A percentile compares a stretch with the other conserved stretches of the same genome.
phyloP scores from a whole-genome alignment of 1,140 invertebrate species.

The Polypedilum pembai region DNA sequence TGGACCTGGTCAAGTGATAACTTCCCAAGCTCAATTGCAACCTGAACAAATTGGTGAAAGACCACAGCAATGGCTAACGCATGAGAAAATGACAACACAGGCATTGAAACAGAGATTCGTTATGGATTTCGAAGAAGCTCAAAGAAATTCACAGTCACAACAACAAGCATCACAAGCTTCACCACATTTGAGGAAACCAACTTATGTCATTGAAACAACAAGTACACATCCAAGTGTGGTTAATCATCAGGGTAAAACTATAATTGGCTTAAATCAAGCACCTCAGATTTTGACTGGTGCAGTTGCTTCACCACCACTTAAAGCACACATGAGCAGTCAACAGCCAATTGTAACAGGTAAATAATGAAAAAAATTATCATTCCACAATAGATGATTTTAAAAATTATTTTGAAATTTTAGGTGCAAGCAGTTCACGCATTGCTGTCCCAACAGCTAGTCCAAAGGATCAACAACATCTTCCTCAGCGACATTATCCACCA shows the following conservation, averaged over 20 bases:
- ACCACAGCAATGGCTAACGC: neutral
- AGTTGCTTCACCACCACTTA: constrained; percentile 51
- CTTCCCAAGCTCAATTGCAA: neutral
- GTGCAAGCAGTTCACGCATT: constrained; percentile 49
- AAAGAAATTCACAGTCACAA: neutral
- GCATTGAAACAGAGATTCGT: constrained; percentile 27
- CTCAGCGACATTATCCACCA: constrained; percentile 46
- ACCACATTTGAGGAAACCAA: neutral
- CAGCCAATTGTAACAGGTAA: constrained; percentile 46
- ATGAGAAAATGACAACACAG: neutral
- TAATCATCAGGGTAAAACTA: constrained; percentile 33
- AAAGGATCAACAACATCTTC: constrained; percentile 49
- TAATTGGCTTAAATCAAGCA: constrained; percentile 40
- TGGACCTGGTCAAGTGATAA: neutral
- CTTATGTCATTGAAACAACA: constrained; percentile 33
- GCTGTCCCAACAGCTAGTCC: constrained; percentile 52
- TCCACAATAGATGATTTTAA: constrained; percentile 16
- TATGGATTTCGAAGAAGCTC: neutral
- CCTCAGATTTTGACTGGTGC: constrained; percentile 47
- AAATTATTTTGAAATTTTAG: constrained; percentile 32
- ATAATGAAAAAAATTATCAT: constrained; percentile 28
- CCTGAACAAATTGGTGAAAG: neutral
- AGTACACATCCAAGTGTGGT: constrained; percentile 33
- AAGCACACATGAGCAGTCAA: constrained; percentile 38
- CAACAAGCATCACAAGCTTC: neutral